Percentiles rank a stretch among this genome's conserved stretches.
Evolutionary conservation across 2,888 invertebrate species (phyloP).

Genomic region (Bruchidius siliquastri): DNA sequence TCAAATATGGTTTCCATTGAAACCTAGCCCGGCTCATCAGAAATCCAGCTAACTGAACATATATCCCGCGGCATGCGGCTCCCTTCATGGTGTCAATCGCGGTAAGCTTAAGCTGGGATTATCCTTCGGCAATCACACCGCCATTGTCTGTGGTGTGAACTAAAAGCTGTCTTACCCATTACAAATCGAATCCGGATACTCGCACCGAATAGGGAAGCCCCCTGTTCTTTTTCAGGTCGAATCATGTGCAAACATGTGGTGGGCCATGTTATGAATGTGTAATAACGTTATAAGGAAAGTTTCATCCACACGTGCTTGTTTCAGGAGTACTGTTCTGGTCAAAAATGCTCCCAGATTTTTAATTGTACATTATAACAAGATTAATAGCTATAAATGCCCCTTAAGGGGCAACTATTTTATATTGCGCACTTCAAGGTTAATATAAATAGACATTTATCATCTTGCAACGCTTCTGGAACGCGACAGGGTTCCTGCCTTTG

Average conservation of each 20-base stretch:
- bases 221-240: background rate
- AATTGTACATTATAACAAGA: too few relatives aligned
- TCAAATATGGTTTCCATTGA: background rate
- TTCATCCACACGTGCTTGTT: too few relatives aligned
- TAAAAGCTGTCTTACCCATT: slow-evolving; percentile 39
- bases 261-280: background rate
- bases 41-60: background rate
- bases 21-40: background rate
- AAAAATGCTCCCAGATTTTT: too few relatives aligned
- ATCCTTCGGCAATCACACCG: slow-evolving; percentile 48
- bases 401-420: too few relatives aligned
- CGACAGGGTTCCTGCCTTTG: too few relatives aligned
- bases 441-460: too few relatives aligned
- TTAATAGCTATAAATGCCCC: too few relatives aligned
- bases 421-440: too few relatives aligned
- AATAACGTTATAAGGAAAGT: too few relatives aligned
- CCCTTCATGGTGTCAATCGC: slow-evolving; percentile 39
- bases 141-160: slow-evolving; percentile 48
- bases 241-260: background rate
- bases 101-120: slow-evolving; percentile 44
- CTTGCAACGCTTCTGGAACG: too few relatives aligned
- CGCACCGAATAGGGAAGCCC: slow-evolving; percentile 6
- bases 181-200: slow-evolving; percentile 22
- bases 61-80: background rate
- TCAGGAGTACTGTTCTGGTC: too few relatives aligned